phyloP scores from a whole-genome alignment of 2,888 invertebrate species.

The Dynastes hyllus region DNA sequence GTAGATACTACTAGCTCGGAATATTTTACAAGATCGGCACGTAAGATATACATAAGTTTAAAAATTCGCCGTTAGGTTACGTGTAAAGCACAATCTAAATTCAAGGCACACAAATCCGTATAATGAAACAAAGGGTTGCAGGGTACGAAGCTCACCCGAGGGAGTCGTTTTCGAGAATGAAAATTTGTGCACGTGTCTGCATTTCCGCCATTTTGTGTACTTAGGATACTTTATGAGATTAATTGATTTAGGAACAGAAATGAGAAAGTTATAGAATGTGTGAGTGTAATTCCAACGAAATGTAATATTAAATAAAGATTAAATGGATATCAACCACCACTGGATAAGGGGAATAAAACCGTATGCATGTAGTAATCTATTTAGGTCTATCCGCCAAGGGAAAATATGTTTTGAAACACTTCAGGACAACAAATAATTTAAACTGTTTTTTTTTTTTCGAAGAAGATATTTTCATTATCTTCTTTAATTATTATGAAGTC shows the following conservation, averaged over 20 bases:
- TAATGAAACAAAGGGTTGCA: conserved; percentile 57
- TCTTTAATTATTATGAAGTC: no score
- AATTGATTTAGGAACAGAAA: conserved; percentile 37
- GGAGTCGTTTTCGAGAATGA: conserved; percentile 52
- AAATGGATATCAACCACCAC: no score
- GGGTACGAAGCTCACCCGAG: conserved; percentile 37
- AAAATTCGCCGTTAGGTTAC: conserved; percentile 34
- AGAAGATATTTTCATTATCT: no score
- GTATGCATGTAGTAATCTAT: no score
- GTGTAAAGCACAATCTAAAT: conserved; percentile 53
- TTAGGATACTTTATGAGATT: conserved; percentile 40
- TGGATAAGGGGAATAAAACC: no score
- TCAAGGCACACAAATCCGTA: conserved; percentile 54
- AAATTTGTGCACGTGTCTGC: conserved; percentile 53
- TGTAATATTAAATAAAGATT: no score
- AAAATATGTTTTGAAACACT: no score
- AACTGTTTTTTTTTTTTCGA: no score
- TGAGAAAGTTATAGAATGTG: neutral
- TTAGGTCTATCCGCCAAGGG: no score
- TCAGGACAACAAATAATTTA: no score
- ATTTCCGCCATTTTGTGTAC: conserved; percentile 49
- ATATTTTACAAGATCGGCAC: conserved; percentile 39
- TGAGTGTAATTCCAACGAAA: no score
- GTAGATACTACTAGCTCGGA: neutral
- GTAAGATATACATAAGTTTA: conserved; percentile 33